phyloP scores from a whole-genome alignment of 2,797 vertebrate species.

The Serranus cabrilla region DNA sequence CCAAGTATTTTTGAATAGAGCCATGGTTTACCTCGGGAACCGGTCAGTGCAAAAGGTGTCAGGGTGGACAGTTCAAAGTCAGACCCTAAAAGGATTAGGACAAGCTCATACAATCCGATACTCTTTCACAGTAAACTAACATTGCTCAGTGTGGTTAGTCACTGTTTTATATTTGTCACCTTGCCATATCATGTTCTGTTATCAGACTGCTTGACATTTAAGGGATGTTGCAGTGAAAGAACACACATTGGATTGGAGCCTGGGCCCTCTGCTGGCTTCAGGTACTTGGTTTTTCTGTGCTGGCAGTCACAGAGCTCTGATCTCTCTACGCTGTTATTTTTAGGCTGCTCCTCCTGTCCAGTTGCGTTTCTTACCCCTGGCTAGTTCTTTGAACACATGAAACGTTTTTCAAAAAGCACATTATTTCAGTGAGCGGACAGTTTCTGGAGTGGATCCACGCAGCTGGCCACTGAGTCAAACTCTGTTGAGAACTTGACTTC shows the following conservation, averaged over 20 bases:
- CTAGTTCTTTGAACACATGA: slow-evolving; percentile 16
- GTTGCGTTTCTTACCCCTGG: not conserved
- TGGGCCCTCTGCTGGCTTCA: slow-evolving; percentile 14
- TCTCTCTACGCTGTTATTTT: slow-evolving; percentile 44
- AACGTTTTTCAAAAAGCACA: slow-evolving; percentile 36
- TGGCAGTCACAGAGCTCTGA: slow-evolving; percentile 16
- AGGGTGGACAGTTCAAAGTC: not conserved
- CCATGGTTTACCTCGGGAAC: not conserved
- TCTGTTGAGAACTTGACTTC: slow-evolving; percentile 54
- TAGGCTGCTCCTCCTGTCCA: slow-evolving; percentile 20
- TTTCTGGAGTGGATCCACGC: slow-evolving; percentile 16
- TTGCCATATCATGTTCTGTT: slow-evolving; percentile 16
- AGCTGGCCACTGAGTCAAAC: slow-evolving; percentile 32
- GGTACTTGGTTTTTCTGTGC: slow-evolving; percentile 36
- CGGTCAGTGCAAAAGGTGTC: not conserved
- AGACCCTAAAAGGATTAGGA: slow-evolving; percentile 5
- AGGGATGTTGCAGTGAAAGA: slow-evolving; percentile 6
- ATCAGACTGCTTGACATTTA: slow-evolving; percentile 41
- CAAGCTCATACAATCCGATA: not conserved
- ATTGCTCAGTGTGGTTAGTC: not conserved
- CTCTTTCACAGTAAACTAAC: not conserved
- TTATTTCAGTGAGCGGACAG: slow-evolving; percentile 1
- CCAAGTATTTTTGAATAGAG: not conserved
- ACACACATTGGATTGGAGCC: slow-evolving; percentile 12
- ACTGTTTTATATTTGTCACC: slow-evolving; percentile 20